Evolutionary conservation across 2,113 vertebrate genomes (phyloP), one percentile per base, ranked within the genome.

Genomic region (Thunnus maccoyii): DNA sequence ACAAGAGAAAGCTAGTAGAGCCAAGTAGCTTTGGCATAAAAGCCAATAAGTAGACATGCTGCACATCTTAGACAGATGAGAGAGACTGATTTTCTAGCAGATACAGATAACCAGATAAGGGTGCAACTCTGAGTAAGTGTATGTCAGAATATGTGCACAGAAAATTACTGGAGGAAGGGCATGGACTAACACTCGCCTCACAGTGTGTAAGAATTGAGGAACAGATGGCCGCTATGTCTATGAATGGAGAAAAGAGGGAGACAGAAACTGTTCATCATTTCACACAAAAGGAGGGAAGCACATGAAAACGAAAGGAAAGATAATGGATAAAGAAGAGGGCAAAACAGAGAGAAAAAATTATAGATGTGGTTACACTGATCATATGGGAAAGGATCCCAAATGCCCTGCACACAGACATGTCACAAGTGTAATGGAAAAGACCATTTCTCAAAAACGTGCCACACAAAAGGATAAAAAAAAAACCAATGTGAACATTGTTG

Each of bases 341-440:
- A 41, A 60, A 66, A 16, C 15, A 3, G 44, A 56, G 5, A 69
- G 25, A 30, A 30, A 64, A 5, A 83, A 65, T 12, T 76, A 83
- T 41, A 67, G 66, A 62, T 83, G 71, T 62, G 72, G 71, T 3
- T 20, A 72, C 9, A 72, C 17, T 22, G 80, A 73, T 50, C 72
- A 80, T 4, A 56, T 83, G 2, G 20, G 20, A 46, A 58, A 30
- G 62, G 61, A 86, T 47, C 63, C 55, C 15, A 79, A 76, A 55
- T 83, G 65, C 44, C 70, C 80, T 3, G 85, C 76, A 30, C 7
- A 41, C 62, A 81, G 13, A 82, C 54, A 48, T 77, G 74, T 16
- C 41, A 63, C 15, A 80, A 30, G 27, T 67, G 27, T 80, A 60
- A 66, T 70, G 4, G 22, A 22, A 22, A 22, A 22, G 22, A 22